Evolutionary conservation across 2,797 vertebrate species (phyloP).

Genomic region (Taeniopygia guttata): DNA sequence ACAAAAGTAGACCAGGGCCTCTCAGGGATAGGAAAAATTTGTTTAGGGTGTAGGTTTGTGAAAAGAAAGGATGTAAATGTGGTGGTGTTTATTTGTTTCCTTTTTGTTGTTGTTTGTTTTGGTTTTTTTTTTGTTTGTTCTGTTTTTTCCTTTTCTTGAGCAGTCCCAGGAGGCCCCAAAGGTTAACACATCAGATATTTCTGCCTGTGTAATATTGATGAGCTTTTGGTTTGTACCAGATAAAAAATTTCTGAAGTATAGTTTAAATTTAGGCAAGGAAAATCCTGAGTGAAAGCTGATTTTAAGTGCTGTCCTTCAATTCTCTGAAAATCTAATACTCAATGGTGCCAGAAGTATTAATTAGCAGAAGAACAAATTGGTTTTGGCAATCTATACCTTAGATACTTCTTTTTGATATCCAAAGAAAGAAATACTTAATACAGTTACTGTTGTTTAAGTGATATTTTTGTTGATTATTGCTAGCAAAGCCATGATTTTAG

Average conservation of each 20-base stretch:
- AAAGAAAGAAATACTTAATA: neutral
- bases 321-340: neutral
- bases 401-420: neutral
- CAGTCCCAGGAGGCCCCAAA: neutral
- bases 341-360: neutral
- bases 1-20: neutral
- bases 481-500: neutral
- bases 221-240: neutral
- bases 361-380: neutral
- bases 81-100: too few relatives aligned
- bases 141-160: neutral
- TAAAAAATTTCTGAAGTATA: neutral
- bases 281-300: neutral
- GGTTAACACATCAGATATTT: neutral
- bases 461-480: neutral
- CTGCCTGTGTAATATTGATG: neutral
- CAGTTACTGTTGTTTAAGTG: neutral
- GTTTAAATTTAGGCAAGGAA: neutral
- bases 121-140: rapidly evolving
- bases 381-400: neutral
- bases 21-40: neutral
- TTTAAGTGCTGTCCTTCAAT: neutral
- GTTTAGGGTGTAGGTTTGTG: neutral
- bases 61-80: neutral
- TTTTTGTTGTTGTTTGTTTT: neutral